These are phyloP conservation scores for Clarias macrocephalus DNA, from an alignment of 2,113 vertebrate species.

Conservation along the genomic window DNA sequence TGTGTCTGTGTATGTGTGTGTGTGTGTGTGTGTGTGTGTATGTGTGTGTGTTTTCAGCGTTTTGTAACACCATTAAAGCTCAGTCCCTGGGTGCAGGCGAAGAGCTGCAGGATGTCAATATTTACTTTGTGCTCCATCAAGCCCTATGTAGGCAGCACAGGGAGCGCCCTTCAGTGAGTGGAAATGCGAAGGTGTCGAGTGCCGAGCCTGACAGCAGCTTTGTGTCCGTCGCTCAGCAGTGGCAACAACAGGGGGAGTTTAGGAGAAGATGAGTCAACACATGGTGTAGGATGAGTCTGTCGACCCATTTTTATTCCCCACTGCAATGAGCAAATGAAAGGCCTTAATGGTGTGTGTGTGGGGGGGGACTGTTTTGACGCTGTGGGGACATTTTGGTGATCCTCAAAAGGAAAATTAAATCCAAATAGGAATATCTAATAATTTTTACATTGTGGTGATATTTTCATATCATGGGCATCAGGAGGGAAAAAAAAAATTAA, in stretches of 20 bases:
- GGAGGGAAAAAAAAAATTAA: too few relatives aligned
- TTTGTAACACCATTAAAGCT: slow-evolving; percentile 58
- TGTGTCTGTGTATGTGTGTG: slow-evolving; percentile 14
- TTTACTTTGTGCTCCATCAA: slow-evolving; percentile 30
- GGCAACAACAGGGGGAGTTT: slow-evolving; percentile 4
- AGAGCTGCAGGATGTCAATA: slow-evolving; percentile 55
- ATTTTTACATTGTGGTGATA: too few relatives aligned
- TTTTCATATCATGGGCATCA: too few relatives aligned
- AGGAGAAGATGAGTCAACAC: slow-evolving; percentile 43
- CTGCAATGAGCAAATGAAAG: slow-evolving; percentile 1
- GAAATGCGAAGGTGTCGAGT: slow-evolving; percentile 44
- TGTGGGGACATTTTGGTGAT: not conserved
- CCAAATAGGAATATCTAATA: too few relatives aligned
- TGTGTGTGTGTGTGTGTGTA: slow-evolving; percentile 19
- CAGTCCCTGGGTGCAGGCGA: slow-evolving; percentile 12
- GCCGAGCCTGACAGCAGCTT: slow-evolving; percentile 23
- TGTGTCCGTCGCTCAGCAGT: slow-evolving; percentile 21
- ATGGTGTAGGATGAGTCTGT: not conserved
- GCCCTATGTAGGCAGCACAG: slow-evolving; percentile 20
- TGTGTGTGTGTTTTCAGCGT: slow-evolving; percentile 18
- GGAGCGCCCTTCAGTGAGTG: slow-evolving; percentile 38
- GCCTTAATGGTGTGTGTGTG: not conserved
- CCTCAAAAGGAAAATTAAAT: not conserved
- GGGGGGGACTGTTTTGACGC: not conserved
- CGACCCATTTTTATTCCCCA: not conserved